Percentiles rank a stretch among this genome's conserved stretches.
These are phyloP conservation scores for Drosophila percnosoma DNA, from an alignment of 2,888 invertebrate genomes.

Conservation along the genomic window DNA sequence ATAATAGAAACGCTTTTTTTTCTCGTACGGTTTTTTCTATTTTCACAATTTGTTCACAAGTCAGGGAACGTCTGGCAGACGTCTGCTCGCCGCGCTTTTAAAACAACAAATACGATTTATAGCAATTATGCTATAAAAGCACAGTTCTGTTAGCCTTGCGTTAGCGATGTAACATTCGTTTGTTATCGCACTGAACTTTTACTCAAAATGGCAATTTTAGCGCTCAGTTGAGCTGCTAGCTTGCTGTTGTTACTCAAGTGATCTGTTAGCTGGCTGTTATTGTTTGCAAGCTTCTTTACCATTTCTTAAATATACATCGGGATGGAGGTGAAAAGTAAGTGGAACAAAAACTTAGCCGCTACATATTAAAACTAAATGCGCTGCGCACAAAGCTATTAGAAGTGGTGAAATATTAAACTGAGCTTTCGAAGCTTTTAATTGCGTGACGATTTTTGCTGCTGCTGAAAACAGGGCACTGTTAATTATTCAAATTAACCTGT, in stretches of 20 bases:
- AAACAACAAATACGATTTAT: constrained; percentile 62
- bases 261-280: constrained; percentile 11
- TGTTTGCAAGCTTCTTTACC: not conserved
- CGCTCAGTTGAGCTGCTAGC: constrained; percentile 21
- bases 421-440: constrained; percentile 10
- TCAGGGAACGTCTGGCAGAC: constrained; percentile 48
- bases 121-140: constrained; percentile 49
- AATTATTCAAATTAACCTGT: constrained; percentile 10
- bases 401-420: constrained; percentile 8
- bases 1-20: constrained; percentile 33
- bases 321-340: constrained; percentile 1
- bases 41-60: constrained; percentile 58
- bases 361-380: not conserved
- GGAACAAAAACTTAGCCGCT: not conserved
- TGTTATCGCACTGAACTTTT: constrained; percentile 29
- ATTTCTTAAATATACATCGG: constrained; percentile 7
- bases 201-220: constrained; percentile 43
- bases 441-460: not conserved
- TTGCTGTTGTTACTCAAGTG: constrained; percentile 16
- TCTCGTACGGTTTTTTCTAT: constrained; percentile 36
- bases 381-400: constrained; percentile 12
- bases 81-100: constrained; percentile 60
- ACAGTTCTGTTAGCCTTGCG: constrained; percentile 31
- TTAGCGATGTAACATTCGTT: constrained; percentile 20
- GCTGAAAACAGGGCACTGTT: not conserved